A percentile compares a stretch with the other conserved stretches of the same genome.
These are phyloP conservation scores for Menidia menidia DNA, from an alignment of 2,797 vertebrate genomes.

Conservation along the genomic window DNA sequence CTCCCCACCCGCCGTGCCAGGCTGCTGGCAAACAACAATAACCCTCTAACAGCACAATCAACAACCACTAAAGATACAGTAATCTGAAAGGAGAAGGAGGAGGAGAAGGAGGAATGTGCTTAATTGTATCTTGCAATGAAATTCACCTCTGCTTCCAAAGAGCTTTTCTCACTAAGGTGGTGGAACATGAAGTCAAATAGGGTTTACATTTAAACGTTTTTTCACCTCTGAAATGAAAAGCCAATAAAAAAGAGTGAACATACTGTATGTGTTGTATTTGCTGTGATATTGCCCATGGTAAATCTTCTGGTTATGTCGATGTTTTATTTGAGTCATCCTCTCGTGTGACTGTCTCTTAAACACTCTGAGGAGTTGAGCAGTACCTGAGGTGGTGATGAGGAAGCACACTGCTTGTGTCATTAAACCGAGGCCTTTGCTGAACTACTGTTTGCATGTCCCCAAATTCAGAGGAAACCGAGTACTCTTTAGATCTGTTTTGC, in stretches of 20 bases:
- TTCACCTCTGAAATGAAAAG: not conserved
- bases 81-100: conserved; percentile 34
- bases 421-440: conserved; percentile 16
- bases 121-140: conserved; percentile 32
- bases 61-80: conserved; percentile 42
- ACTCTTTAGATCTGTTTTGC: conserved; percentile 11
- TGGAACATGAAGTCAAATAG: conserved; percentile 2
- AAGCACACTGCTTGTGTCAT: conserved; percentile 5
- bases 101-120: conserved; percentile 6
- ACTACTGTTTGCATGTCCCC: conserved; percentile 7
- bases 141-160: conserved; percentile 1
- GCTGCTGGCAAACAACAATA: conserved; percentile 74
- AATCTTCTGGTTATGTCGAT: conserved; percentile 5
- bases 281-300: not conserved
- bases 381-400: conserved; percentile 9
- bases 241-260: not conserved
- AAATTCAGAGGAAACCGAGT: conserved; percentile 5
- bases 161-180: not conserved
- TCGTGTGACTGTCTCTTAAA: not conserved
- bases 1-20: conserved; percentile 58
- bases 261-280: not conserved
- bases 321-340: conserved; percentile 20
- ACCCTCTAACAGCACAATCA: conserved; percentile 67
- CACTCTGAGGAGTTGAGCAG: not conserved
- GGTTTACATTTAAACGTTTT: not conserved